Base-by-base conservation (phyloP, 2,888 invertebrate genomes). In the Lamellibrachia satsuma region DNA sequence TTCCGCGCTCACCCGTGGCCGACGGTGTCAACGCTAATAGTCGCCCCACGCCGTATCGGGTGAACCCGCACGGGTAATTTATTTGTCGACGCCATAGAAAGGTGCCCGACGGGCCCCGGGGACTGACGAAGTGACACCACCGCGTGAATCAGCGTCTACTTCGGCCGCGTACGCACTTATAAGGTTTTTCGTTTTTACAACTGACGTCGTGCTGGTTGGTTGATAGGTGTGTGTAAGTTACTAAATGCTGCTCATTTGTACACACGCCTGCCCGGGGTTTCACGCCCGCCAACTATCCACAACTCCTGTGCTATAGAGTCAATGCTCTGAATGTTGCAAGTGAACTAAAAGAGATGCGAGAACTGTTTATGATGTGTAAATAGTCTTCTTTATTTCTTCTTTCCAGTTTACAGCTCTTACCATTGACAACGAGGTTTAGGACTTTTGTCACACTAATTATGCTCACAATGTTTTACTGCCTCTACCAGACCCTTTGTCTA, bases 21-120 rank as follows among this genome's bases (percentile, higher is more conserved):
- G 75, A 6, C 75, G 75, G 75, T 75, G 75, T 75, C 75, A 75
- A 6, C 75, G 75, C 75, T 75, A 75, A 75, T 15, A 75, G 75
- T 75, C 75, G 75, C 22, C 22, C 75, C 75, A n/a, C n/a, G 75
- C n/a, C 75, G 75, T 75, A 75, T 75, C 75, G 22, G 75, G 75
- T 75, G 75, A 75, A 75, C 75, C 75, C 75, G 75, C 75, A 75
- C 75, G 22, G 75, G 75, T 75, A 75, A 75, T 75, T 75, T 75
- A 75, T 75, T 75, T 75, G 75, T 75, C 75, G 75, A 75, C 22
- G 75, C 75, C 75, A 75, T 75, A 75, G 75, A 75, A 75, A 75
- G 75, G 22, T 75, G 75, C 22, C n/a, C 22, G 75, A 15, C 22
- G 75, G 22, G 75, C 3, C 15, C n/a, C 75, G 75, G n/a, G 75